Evolutionary conservation across 2,113 vertebrate genomes (phyloP), one percentile per base, ranked within the genome.

Genomic region (Peucedramus taeniatus): DNA sequence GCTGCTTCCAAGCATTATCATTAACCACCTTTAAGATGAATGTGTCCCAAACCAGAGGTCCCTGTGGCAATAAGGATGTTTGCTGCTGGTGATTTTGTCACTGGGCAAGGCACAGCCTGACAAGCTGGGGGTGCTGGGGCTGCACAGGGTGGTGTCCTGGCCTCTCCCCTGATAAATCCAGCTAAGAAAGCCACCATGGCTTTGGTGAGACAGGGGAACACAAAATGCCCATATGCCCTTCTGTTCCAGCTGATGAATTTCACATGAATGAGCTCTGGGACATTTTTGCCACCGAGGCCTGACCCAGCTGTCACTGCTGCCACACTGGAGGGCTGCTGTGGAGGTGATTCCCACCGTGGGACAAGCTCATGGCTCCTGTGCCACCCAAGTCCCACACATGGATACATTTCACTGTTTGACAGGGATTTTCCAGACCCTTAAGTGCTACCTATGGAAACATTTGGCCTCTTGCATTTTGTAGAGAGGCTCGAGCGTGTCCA

Each of bases 401-500:
- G 47, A 57, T 35, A 26, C 54, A n/a, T 51, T 78, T 42, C 54
- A n/a, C 50, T 27, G 19, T 19, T 39, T 44, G 20, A 24, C 19
- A 51, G 44, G 11, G 50, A 40, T 91, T 91, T 93, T 59, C 61
- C 80, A 94, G 79, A 83, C 61, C 24, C 15, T 49, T 44, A 70
- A 30, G 50, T 8, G 14, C 27, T 88, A 49, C 44, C 53, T 64
- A 31, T 0, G 6, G 68, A n/a, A 86, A 57, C 17, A 7, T 22
- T 11, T 24, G 33, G 65, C 31, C 47, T 93, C 71, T 28, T n/a
- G 22, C 28, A 22, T 1, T 19, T 37, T 57, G 27, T 0, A 37
- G 49, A 33, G 8, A 12, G 23, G 40, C 15, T 63, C 0, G 2
- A 33, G 35, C 0, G 0, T 20, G 49, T 42, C 40, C 54, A 54